Evolutionary conservation across 2,888 invertebrate species (phyloP), one percentile per base, ranked within the genome.

Genomic region (Dermolepida albohirtum): DNA sequence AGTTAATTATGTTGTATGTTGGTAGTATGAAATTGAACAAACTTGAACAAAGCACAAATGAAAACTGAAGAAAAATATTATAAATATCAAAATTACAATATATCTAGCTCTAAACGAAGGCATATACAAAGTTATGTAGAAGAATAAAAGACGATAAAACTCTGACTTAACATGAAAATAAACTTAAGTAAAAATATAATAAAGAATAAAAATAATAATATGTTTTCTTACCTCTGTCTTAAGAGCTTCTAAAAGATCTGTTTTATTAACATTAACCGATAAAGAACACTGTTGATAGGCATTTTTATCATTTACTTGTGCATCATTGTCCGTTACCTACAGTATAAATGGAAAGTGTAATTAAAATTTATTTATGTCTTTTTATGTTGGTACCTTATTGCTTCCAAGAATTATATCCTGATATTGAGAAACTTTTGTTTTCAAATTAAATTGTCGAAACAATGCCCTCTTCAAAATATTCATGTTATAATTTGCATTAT

Each of bases 281-380:
- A 99, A 87, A 2, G 98, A 98, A 84, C 97, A 97, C 83, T 98
- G 98, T 82, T 99, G 98, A 85, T 98, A 99, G n/a, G 95, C 93
- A 78, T 92, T 92, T 8, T 91, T 88, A 73, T 91, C 88, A 68
- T 95, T 95, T 68, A 98, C 85, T 85, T 96, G 96, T 0, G 97
- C 93, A 55, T 98, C 97, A 57, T 97, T 97, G 74, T 97, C 98
- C 76, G 98, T 98, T 76, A 98, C 89, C 96, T 97, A 57, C 29
- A 49, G 16, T 10, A 64, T 57, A 64, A 62, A 66, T 34, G 34
- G 64, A 43, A 55, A 44, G 52, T 44, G 27, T 34, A 34, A 34
- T 34, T 10, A 34, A 34, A 34, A 8, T 16, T 41, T 34, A 59
- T 43, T 16, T 22, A 11, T 7, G 22, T 11, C 14, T 49, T 27